Conservation (phyloP, 2,113 vertebrate species). For the Myodes glareolus region DNA sequence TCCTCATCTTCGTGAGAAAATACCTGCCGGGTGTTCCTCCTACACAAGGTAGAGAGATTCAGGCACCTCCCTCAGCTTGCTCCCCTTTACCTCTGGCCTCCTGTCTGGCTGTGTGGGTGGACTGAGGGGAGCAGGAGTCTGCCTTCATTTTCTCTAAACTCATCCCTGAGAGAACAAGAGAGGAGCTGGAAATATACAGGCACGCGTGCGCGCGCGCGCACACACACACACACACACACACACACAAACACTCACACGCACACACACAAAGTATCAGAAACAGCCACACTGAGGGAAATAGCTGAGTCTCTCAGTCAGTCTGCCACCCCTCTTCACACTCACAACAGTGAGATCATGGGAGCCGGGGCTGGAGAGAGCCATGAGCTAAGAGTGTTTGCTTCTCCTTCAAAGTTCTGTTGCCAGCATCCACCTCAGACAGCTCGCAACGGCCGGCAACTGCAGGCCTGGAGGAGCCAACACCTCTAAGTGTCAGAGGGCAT, state of each 20-base stretch:
- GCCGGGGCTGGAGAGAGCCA: neutral
- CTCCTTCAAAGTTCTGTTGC: neutral
- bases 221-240: neutral
- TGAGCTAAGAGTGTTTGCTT: neutral
- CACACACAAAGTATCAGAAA: neutral
- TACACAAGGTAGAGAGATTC: neutral
- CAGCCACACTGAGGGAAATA: neutral
- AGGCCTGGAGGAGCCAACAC: neutral
- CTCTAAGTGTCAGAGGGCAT: neutral
- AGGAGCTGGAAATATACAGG: neutral
- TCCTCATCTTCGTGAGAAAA: slow-evolving; percentile 53
- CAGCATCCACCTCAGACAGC: neutral
- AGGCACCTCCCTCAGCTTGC: neutral
- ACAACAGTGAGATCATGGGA: neutral
- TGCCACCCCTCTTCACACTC: neutral
- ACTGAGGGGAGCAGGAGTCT: neutral
- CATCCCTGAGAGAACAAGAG: neutral
- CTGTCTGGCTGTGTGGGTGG: neutral
- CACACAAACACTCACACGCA: fast-evolving
- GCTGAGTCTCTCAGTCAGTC: neutral
- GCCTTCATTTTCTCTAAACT: neutral
- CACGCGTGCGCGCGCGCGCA: no score
- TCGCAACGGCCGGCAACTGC: neutral
- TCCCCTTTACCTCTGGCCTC: slow-evolving; percentile 37
- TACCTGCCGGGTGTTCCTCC: slow-evolving; percentile 21